Evolutionary conservation across 2,888 invertebrate species (phyloP).

Genomic region (Ochlodes sylvanus): DNA sequence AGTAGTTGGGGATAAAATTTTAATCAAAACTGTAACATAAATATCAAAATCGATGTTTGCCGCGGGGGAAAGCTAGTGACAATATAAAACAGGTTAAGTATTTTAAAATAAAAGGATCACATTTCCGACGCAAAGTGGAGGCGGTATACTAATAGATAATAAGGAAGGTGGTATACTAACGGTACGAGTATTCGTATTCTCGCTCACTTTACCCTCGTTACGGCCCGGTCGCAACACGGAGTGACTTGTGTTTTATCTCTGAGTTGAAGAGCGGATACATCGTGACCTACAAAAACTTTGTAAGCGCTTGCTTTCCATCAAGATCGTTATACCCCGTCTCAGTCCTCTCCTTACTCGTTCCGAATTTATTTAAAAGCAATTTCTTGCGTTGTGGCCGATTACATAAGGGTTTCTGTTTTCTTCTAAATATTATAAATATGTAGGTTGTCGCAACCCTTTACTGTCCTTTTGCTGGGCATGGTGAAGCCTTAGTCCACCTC

Average conservation of each 20-base stretch:
- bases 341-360: neutral
- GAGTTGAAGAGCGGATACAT: conserved; percentile 5
- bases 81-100: too few relatives aligned
- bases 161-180: too few relatives aligned
- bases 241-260: conserved; percentile 22
- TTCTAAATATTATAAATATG: too few relatives aligned
- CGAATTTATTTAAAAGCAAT: conserved; percentile 19
- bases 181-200: neutral
- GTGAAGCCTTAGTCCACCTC: too few relatives aligned
- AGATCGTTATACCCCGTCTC: conserved; percentile 6
- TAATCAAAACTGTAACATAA: too few relatives aligned
- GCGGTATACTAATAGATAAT: too few relatives aligned
- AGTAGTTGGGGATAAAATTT: neutral
- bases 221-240: conserved; percentile 10
- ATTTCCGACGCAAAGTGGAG: too few relatives aligned
- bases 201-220: conserved; percentile 6
- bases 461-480: too few relatives aligned
- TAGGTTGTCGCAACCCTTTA: too few relatives aligned
- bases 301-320: conserved; percentile 11
- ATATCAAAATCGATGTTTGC: too few relatives aligned
- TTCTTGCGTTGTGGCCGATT: neutral
- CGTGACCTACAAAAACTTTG: conserved; percentile 27
- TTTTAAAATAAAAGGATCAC: too few relatives aligned
- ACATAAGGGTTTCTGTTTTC: neutral
- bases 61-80: too few relatives aligned